Conservation (phyloP, 2,888 invertebrate genomes). For the Macrostomum cliftonense region DNA sequence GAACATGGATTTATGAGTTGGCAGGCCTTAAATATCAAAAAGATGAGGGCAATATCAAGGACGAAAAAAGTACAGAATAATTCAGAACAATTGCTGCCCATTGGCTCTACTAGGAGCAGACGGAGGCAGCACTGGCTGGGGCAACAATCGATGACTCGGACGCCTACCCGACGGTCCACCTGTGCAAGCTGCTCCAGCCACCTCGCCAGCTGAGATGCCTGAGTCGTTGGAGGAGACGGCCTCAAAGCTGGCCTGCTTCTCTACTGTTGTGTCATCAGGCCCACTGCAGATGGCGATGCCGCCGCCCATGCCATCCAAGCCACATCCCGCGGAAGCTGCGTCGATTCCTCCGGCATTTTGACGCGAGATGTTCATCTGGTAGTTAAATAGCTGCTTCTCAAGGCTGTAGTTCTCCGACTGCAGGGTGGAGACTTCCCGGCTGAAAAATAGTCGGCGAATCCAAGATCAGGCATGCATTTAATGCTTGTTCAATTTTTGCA, state of each 20-base stretch:
- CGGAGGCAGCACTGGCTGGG: too few species aligned
- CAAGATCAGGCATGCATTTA: not conserved
- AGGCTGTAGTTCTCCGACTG: slow-evolving; percentile 65
- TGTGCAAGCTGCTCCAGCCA: too few species aligned
- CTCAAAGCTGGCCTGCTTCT: not conserved
- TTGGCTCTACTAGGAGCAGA: too few species aligned
- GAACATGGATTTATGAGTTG: too few species aligned
- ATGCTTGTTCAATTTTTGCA: not conserved
- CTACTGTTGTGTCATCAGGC: slow-evolving; percentile 6
- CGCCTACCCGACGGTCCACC: too few species aligned
- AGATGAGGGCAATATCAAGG: too few species aligned
- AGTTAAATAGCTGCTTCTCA: slow-evolving; percentile 61
- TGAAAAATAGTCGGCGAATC: slow-evolving; percentile 32
- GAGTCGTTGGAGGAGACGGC: too few species aligned
- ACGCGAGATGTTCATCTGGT: slow-evolving; percentile 54
- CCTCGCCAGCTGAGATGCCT: too few species aligned
- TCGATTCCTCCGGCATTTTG: slow-evolving; percentile 6
- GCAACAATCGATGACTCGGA: too few species aligned
- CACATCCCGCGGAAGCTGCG: not conserved
- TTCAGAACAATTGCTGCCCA: too few species aligned
- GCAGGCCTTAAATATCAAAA: too few species aligned
- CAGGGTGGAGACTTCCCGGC: slow-evolving; percentile 56
- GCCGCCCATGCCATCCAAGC: not conserved
- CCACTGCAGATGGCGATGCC: slow-evolving; percentile 6
- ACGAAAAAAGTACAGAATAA: too few species aligned